Evolutionary conservation across 1,140 invertebrate genomes (phyloP).

Genomic region (Tetranychus cinnabarinus): DNA sequence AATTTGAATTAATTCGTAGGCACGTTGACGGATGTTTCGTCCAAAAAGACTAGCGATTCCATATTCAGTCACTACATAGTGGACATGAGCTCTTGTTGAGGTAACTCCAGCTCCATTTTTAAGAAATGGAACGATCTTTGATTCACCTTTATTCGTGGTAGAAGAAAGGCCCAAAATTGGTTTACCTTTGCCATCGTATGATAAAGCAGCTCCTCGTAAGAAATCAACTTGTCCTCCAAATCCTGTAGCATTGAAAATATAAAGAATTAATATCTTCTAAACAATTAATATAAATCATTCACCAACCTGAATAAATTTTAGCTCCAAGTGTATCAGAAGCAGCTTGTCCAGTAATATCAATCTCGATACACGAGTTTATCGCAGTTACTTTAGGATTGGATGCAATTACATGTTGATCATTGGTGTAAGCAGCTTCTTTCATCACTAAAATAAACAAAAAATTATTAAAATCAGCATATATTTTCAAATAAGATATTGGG

Average conservation of each 20-base stretch:
- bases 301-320: slow-evolving; percentile 59
- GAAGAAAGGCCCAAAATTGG: slow-evolving; percentile 81
- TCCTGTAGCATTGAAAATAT: background rate
- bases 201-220: slow-evolving; percentile 67
- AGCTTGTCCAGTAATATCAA: slow-evolving; percentile 80
- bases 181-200: slow-evolving; percentile 60
- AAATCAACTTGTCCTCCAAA: slow-evolving; percentile 86
- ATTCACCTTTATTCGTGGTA: slow-evolving; percentile 50
- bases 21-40: slow-evolving; percentile 60
- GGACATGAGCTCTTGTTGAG: slow-evolving; percentile 67
- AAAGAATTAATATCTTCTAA: background rate
- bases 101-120: slow-evolving; percentile 73
- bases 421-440: slow-evolving; percentile 62
- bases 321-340: slow-evolving; percentile 75
- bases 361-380: slow-evolving; percentile 90
- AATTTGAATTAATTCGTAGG: slow-evolving; percentile 65
- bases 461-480: background rate
- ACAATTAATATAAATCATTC: background rate
- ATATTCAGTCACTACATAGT: slow-evolving; percentile 77
- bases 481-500: too few relatives aligned
- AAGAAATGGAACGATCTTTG: slow-evolving; percentile 62
- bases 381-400: slow-evolving; percentile 73
- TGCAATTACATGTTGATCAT: slow-evolving; percentile 49
- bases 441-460: slow-evolving; percentile 35
- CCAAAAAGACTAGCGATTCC: slow-evolving; percentile 77